Evolutionary conservation across 2,113 vertebrate species (phyloP), one percentile per base, ranked within the genome.

Genomic region (Ivindomyrus marchei): DNA sequence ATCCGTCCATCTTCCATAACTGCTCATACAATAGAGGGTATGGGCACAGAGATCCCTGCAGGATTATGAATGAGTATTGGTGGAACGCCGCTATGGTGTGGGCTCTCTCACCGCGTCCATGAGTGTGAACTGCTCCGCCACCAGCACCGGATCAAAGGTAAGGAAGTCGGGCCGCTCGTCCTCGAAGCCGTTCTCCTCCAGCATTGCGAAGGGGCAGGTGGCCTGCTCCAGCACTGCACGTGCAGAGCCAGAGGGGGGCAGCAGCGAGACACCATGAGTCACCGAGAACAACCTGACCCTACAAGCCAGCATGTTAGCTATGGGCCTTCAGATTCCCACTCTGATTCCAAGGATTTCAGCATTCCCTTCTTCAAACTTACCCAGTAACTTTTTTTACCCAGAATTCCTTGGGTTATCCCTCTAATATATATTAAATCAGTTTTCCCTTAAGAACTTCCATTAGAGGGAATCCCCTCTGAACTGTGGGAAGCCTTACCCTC

Each of bases 101-200:
- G 53, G 8, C 21, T 46, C 83, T 77, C 98, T 98, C 93, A 99
- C 98, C 90, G 98, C 98, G 0, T 99, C 98, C 98, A 99, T 99
- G 77, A 99, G 95, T 0, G 98, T 99, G 93, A 99, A 99, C 96
- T 99, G 98, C 88, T 99, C 98, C 0, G 98, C 98, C 91, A 98
- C 97, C 96, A 99, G 97, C 92, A 97, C 97, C 0, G 97, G 97
- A 80, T 97, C 95, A 84, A 99, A 99, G 0, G 94, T 96, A 91
- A 99, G 94, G 94, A 99, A 97, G 88, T 97, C 97, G 0, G 95
- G 95, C 91, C 96, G 96, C 83, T 96, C 97, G 0, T 97, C 97
- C 6, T 96, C 93, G 0, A 98, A 96, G 4, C 97, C 97, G 0
- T 97, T 97, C 93, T 99, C 98, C 42, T 97, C 95, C 90, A 96